Base-by-base conservation (phyloP, 2,113 vertebrate genomes). In the Sphaerodactylus townsendi region DNA sequence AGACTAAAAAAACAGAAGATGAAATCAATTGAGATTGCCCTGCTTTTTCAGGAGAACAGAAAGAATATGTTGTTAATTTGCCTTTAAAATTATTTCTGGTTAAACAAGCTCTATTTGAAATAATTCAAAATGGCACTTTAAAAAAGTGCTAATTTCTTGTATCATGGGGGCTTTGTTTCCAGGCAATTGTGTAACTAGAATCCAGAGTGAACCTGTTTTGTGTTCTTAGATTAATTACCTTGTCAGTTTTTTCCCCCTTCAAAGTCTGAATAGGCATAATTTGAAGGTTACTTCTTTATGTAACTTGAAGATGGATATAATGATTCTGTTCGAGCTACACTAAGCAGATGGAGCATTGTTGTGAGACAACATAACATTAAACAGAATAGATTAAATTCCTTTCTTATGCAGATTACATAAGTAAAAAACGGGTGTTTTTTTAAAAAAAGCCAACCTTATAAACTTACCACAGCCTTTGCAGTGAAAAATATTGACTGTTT, bases 211-310 rank as follows among this genome's bases (percentile, higher is more conserved):
- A 94, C 85, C 96, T 96, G 93, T 84, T 93, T 93, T 94, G 84
- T 93, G 91, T 95, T 94, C 85, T 86, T 92, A 92, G 91, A 95
- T 92, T 89, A 97, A 93, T 95, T 94, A 95, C 94, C 95, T 93
- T 93, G 93, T 96, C 94, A 96, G 95, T 89, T 90, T 78, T n/a
- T 96, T 39, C 4, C 85, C 86, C 85, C 86, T 96, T 89, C 92
- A 86, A 90, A 90, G 88, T 79, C 92, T 93, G 91, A 85, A 92
- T 92, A 88, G 91, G 80, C 91, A 92, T 93, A 94, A 95, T 93
- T 90, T 94, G 92, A 96, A 94, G 94, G 93, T 94, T 94, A 93
- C 91, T 92, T 90, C 91, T 92, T 95, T 94, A 90, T 92, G 94
- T 92, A 96, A 95, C 85, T 90, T 93, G 92, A 94, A 92, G 93